A percentile compares a stretch with the other conserved stretches of the same genome.
Evolutionary conservation across 2,113 vertebrate genomes (phyloP).

Genomic region (Vulpes vulpes): DNA sequence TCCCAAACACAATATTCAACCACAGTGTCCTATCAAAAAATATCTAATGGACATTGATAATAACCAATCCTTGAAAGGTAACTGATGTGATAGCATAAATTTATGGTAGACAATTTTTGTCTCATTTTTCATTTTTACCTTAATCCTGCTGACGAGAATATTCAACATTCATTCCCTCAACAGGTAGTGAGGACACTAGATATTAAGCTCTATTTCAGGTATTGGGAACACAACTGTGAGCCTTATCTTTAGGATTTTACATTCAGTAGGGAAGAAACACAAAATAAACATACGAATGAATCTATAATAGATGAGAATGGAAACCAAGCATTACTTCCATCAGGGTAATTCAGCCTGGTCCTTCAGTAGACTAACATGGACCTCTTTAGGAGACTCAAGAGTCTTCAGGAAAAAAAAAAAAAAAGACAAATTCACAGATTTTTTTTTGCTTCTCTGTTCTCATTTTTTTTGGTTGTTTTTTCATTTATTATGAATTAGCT

Average conservation of each 20-base stretch:
- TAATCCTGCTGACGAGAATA: slow-evolving; percentile 46
- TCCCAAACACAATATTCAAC: slow-evolving; percentile 39
- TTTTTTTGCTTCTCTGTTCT: not conserved
- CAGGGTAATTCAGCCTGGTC: not conserved
- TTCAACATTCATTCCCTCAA: slow-evolving; percentile 48
- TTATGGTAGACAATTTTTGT: slow-evolving; percentile 10
- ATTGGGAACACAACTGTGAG: not conserved
- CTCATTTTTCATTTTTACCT: slow-evolving; percentile 53
- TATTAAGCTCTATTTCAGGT: not conserved
- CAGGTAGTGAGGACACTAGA: not conserved
- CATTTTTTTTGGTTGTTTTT: not conserved
- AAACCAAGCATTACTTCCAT: slow-evolving; percentile 3
- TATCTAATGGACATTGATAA: not conserved
- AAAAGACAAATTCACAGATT: not conserved
- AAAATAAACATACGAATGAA: slow-evolving; percentile 21
- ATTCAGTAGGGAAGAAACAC: not conserved
- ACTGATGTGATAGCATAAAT: slow-evolving; percentile 38
- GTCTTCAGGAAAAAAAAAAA: not conserved
- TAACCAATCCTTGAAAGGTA: not conserved
- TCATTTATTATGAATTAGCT: not conserved
- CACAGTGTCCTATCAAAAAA: slow-evolving; percentile 1
- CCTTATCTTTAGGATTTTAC: not conserved
- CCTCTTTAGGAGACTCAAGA: not conserved
- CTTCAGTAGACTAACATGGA: not conserved
- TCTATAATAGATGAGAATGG: not conserved